Evolutionary conservation across 2,797 vertebrate species (phyloP).

Genomic region (Thamnophis elegans): DNA sequence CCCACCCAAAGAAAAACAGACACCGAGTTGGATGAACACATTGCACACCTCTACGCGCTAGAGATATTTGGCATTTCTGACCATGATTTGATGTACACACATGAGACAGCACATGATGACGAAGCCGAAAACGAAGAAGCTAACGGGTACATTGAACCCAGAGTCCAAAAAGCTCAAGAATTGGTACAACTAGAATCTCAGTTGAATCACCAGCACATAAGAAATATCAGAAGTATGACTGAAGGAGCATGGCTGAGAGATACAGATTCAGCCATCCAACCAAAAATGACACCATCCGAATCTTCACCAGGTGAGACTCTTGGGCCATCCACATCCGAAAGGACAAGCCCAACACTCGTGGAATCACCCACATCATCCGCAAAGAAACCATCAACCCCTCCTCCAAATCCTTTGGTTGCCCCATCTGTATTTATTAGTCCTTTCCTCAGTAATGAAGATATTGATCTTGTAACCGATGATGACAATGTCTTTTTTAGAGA

Average conservation of each 20-base stretch:
- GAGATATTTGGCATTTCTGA: conserved; percentile 92
- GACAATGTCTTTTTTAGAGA: not conserved
- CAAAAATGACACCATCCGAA: conserved; percentile 41
- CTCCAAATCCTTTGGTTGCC: not conserved
- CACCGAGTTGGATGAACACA: conserved; percentile 81
- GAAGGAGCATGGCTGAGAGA: conserved; percentile 74
- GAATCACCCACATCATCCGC: not conserved
- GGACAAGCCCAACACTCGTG: not conserved
- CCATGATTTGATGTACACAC: conserved; percentile 88
- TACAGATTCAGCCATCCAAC: conserved; percentile 25
- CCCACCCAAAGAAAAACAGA: conserved; percentile 79
- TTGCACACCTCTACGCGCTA: conserved; percentile 81
- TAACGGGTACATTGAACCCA: conserved; percentile 80
- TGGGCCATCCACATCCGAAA: not conserved
- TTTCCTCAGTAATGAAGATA: not conserved
- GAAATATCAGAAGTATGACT: conserved; percentile 65
- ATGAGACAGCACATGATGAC: conserved; percentile 77
- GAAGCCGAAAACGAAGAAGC: conserved; percentile 71
- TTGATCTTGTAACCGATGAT: conserved; percentile 67
- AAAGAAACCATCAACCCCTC: not conserved
- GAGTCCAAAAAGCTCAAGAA: conserved; percentile 90
- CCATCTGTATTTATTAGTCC: not conserved
- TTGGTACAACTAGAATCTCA: conserved; percentile 88
- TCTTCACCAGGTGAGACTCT: not conserved
- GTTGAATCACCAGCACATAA: conserved; percentile 75